Evolutionary conservation across 2,113 vertebrate species (phyloP).

Genomic region (Hemiprocne comata): DNA sequence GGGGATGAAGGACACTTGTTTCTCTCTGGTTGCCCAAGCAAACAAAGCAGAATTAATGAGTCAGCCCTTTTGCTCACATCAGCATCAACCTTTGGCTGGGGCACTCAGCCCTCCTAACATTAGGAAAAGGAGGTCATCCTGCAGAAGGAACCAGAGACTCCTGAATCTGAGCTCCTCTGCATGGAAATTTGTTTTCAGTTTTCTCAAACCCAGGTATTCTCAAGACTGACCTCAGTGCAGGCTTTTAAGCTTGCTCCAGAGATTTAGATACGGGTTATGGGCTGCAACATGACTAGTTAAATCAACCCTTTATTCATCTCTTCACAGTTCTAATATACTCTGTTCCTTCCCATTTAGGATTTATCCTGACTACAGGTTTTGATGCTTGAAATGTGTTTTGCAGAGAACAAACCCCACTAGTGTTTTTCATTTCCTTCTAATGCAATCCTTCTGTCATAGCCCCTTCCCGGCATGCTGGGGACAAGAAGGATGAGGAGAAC

Average conservation of each 20-base stretch:
- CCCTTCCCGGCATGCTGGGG: background rate
- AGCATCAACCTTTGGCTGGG: background rate
- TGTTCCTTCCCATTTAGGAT: background rate
- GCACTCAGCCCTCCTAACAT: fast-evolving
- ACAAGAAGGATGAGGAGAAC: background rate
- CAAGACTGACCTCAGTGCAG: background rate
- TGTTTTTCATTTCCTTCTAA: background rate
- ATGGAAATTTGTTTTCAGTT: background rate
- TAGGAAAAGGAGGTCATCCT: background rate
- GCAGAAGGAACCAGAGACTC: background rate
- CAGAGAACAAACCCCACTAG: background rate
- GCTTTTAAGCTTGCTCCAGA: background rate
- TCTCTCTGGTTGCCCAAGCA: background rate
- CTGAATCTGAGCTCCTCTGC: background rate
- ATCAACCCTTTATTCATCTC: background rate
- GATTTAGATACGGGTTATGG: slow-evolving; percentile 30
- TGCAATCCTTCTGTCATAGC: background rate
- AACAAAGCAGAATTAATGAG: background rate
- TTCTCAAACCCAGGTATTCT: slow-evolving; percentile 19
- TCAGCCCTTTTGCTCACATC: background rate
- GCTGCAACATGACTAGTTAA: slow-evolving; percentile 3
- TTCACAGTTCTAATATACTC: background rate
- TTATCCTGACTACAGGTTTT: background rate
- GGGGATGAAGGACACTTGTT: background rate
- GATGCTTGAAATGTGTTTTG: background rate